phyloP scores from a whole-genome alignment of 1,140 invertebrate species.

The Drosophila quadrilineata region DNA sequence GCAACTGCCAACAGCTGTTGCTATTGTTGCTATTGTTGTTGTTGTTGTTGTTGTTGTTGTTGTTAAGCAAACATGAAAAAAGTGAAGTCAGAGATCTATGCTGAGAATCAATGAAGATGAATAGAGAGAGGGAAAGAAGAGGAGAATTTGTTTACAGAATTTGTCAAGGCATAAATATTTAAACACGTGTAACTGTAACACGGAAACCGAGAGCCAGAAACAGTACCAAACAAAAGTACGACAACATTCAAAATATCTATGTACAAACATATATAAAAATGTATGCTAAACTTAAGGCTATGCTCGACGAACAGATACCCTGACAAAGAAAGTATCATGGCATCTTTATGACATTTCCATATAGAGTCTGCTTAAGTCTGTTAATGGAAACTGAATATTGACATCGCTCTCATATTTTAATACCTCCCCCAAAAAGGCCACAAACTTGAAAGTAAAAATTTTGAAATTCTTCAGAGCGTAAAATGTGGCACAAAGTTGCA shows the following conservation, averaged over 20 bases:
- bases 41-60: slow-evolving; percentile 12
- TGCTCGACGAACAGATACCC: no score
- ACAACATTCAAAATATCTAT: no score
- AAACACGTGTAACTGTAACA: slow-evolving; percentile 44
- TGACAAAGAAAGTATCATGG: no score
- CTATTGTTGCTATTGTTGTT: background rate
- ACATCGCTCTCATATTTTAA: no score
- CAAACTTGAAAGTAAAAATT: slow-evolving; percentile 39
- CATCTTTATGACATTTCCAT: no score
- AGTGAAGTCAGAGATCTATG: slow-evolving; percentile 1
- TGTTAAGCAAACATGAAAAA: background rate
- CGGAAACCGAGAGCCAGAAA: background rate
- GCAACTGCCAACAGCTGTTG: slow-evolving; percentile 21
- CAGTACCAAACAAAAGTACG: background rate
- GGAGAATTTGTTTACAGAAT: slow-evolving; percentile 35
- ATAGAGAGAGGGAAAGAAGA: background rate
- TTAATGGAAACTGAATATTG: no score
- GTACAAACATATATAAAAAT: no score
- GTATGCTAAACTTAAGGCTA: no score
- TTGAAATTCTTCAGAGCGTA: slow-evolving; percentile 12
- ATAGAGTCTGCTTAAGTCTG: no score
- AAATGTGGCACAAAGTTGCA: no score
- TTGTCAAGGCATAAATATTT: slow-evolving; percentile 49
- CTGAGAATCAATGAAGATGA: background rate
- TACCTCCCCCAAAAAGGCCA: no score